Base-by-base conservation (phyloP, 64 coral and sea anemone genomes). In the Dendronephthya gigantea region DNA sequence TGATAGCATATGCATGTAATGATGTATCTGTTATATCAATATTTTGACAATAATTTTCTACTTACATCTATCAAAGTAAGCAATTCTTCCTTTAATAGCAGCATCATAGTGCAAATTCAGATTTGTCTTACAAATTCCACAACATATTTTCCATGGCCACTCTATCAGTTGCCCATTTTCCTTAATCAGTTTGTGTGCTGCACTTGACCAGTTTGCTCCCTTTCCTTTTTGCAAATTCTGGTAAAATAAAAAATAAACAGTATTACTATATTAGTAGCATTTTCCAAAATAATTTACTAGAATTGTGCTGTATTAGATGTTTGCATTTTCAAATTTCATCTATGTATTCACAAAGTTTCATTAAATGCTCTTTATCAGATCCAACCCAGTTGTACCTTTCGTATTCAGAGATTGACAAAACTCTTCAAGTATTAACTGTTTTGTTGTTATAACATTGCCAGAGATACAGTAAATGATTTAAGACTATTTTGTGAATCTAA, bases 61-160 rank as follows among this genome's bases (percentile, higher is more conserved):
- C 88, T 90, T 76, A 90, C 88, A 62, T 84, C 83, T 69, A 9
- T 90, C 83, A 51, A 90, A 90, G 0, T 56, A 35, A 29, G 88
- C 41, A 37, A 90, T 55, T 19, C 83, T 30, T 74, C 88, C 88
- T 2, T 86, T 85, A 9, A 90, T 17, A 86, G 81, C 89, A 25
- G 66, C 83, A 29, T 90, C 89, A 52, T 65, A 66, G 15, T 48
- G 41, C 16, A 90, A 43, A 40, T 84, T 50, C 16, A 86, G 1
- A 43, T 86, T 90, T 47, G 28, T 45, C 0, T 25, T 27, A 47
- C 88, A 89, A 31, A 68, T 8, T 15, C 82, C 82, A 39, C 82
- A 84, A 33, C 34, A 39, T 19, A 89, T 65, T 39, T 83, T 88
- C 87, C 87, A 88, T n/a, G 74, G 79, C 87, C 87, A 88, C 31